Base-by-base conservation (phyloP, 2,888 invertebrate species). In the Chelonus formosanus region DNA sequence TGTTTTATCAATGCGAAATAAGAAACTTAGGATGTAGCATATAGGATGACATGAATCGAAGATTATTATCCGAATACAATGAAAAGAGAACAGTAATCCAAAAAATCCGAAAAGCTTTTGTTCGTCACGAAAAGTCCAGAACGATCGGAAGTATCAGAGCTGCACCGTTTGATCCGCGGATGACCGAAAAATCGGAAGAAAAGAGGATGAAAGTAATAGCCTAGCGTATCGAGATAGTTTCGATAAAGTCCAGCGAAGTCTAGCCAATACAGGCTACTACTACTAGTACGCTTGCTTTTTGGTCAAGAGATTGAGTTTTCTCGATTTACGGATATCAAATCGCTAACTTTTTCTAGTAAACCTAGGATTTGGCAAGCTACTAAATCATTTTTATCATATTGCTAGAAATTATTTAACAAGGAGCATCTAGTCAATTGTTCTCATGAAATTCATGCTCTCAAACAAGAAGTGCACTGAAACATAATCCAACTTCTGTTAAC, bases 121-220 rank as follows among this genome's bases (percentile, higher is more conserved):
- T 57, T n/a, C 45, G n/a, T 57, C 32, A 57, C 36, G 44, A 44
- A 31, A 34, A n/a, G 4, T 31, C 45, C 57, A n/a, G 34, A 57
- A 36, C 44, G 45, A 45, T 45, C 45, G 57, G 32, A 57, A 57
- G 57, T 57, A 57, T 44, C 44, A 43, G 43, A 45, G 57, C 57
- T 57, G 47, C 50, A 35, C 47, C 34, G 59, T 59, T 59, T 59
- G 59, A 59, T 59, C 59, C 50, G 36, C 48, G 48, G 48, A 59
- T 59, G 47, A 10, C 59, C 50, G 35, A 36, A 50, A 45, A 34
- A 48, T n/a, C 32, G n/a, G 7, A 45, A 57, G 57, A 57, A 57
- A 57, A 32, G 43, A 59, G 36, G 48, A 59, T 47, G 20, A 59
- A 48, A 45, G 52, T 50, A 52, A 40, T 60, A 50, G n/a, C 7